Evolutionary conservation across 2,888 invertebrate species (phyloP), one percentile per base, ranked within the genome.

Genomic region (Drosophila prolongata): DNA sequence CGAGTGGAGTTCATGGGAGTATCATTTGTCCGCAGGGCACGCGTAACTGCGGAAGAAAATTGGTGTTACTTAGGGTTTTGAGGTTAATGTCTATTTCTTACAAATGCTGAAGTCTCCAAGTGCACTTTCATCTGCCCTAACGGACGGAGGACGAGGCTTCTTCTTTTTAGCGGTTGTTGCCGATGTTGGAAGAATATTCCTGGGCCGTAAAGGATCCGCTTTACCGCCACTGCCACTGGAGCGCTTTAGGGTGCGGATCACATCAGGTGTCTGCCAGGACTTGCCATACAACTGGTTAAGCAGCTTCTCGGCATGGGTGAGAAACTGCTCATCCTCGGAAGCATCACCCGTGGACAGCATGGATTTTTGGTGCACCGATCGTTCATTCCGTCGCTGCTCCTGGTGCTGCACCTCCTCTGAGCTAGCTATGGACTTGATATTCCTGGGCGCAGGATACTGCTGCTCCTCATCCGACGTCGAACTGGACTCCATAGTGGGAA

Each of bases 201-300:
- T 66, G 14, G 54, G 42, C 13, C 13, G 49, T 3, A 54, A 10
- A 2, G 59, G 68, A 10, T 46, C 27, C 1, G 40, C 11, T 30
- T 78, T 82, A n/a, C 54, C 69, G 6, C 75, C 75, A 37, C 75
- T 79, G 37, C 77, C 78, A 53, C 77, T 79, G 27, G 76, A 77
- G 5, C 84, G 89, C 44, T 90, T 91, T 0, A 92, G 73, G 0
- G 90, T 89, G 35, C 87, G 87, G 30, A 92, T 87, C 1, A 91
- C 83, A 44, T 92, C 91, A 0, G 92, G 92, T 0, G 92, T 92
- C 73, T 91, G 89, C 92, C 92, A 92, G 2, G 87, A 59, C 43
- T 90, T 84, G 2, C 92, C 92, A 59, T 92, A 92, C 0, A 92
- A 50, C 69, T 92, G 77, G 50, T 87, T 90, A 4, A 92, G 67